Base-by-base conservation (phyloP, 1,140 invertebrate genomes). In the Brachionus angularis region DNA sequence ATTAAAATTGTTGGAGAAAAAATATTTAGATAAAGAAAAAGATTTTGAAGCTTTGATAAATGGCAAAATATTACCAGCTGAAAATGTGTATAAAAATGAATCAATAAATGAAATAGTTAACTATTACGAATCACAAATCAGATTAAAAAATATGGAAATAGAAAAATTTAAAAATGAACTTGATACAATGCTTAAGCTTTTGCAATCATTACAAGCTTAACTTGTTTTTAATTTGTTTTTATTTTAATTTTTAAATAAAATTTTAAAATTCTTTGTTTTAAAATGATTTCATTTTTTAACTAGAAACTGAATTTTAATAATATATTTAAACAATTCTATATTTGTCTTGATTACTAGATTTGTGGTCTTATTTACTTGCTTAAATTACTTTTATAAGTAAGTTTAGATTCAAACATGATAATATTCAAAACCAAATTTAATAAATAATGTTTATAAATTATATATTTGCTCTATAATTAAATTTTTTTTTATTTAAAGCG, bases 101-200 rank as follows among this genome's bases (percentile, higher is more conserved):
- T 5, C 4, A 2, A 14, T 42, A 3, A 14, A 42, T 42, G 2
- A n/a, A 7, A 5, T 55, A 39, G 53, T 39, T 3, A n/a, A 33
- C 10, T 58, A 23, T 58, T 58, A 58, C 39, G 53, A 58, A 39
- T 39, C 21, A n/a, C 53, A 58, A 33, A 5, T 58, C 0, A 39
- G 8, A 14, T 3, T 27, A 23, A 58, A 58, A 58, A 58, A 58
- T 58, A 16, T 39, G 25, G 53, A 58, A 23, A 58, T 58, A n/a
- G 53, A 58, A 23, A 58, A 58, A 58, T 58, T 58, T 25, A 36
- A 23, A 58, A 39, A 58, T 39, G 53, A 58, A 10, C 34, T 58
- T 5, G 53, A 58, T n/a, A 58, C 33, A 39, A 58, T 58, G 53
- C 27, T 58, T 2, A 58, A 23, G 12, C 21, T 58, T 23, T n/a